Percentiles rank a stretch among this genome's conserved stretches.
Evolutionary conservation across 2,797 vertebrate genomes (phyloP).

Genomic region (Dromococcyx pavoninus): DNA sequence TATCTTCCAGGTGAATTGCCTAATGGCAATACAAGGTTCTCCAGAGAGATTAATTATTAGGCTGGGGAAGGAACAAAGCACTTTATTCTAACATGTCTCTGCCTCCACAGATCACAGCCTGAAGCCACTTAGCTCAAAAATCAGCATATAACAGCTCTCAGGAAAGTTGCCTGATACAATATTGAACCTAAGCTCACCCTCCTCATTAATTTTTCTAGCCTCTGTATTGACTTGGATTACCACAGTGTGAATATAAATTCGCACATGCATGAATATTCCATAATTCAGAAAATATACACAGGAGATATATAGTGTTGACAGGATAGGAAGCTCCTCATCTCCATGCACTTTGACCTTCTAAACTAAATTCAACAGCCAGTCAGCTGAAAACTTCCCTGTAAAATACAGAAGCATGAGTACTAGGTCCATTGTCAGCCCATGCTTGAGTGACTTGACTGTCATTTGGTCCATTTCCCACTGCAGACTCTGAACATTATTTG

Average conservation of each 20-base stretch:
- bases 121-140: conserved; percentile 12
- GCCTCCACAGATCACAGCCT: neutral
- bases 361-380: conserved; percentile 79
- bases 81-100: neutral
- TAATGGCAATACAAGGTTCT: neutral
- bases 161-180: neutral
- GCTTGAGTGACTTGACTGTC: conserved; percentile 55
- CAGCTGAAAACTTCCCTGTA: conserved; percentile 54
- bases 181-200: neutral
- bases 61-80: neutral
- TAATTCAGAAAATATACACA: neutral
- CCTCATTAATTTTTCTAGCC: neutral
- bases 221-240: neutral
- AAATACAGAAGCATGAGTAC: conserved; percentile 57
- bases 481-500: conserved; percentile 75
- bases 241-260: too few relatives aligned
- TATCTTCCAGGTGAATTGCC: neutral
- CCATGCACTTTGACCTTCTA: conserved; percentile 72
- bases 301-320: neutral
- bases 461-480: conserved; percentile 63
- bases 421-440: conserved; percentile 62
- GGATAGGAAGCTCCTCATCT: conserved; percentile 34
- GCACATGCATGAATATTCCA: neutral
- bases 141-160: neutral
- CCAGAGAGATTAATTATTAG: neutral